These are phyloP conservation scores for Eumeta japonica DNA, from an alignment of 1,140 invertebrate species.

Conservation along the genomic window DNA sequence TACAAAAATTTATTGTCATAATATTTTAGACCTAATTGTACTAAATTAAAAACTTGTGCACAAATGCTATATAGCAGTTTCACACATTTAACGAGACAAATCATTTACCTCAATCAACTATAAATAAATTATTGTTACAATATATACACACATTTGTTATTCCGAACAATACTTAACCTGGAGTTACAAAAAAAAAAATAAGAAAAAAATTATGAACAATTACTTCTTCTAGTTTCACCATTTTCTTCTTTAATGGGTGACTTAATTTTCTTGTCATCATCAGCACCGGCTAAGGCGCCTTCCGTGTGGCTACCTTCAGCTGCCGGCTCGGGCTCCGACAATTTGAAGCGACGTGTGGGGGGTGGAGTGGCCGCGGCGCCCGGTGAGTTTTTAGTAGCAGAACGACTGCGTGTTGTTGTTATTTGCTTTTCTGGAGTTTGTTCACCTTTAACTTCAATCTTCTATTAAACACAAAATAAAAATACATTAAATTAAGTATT, in stretches of 20 bases:
- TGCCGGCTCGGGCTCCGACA: constrained; percentile 37
- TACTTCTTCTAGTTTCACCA: constrained; percentile 26
- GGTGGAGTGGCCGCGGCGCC: constrained; percentile 36
- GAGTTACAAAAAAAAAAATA: too few relatives aligned
- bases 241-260: constrained; percentile 36
- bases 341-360: constrained; percentile 34
- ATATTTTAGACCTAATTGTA: too few relatives aligned
- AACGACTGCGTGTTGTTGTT: constrained; percentile 22
- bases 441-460: constrained; percentile 49
- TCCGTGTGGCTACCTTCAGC: constrained; percentile 40
- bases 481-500: background rate
- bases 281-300: constrained; percentile 24
- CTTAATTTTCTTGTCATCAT: constrained; percentile 22
- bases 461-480: constrained; percentile 21
- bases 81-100: too few relatives aligned
- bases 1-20: too few relatives aligned
- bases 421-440: constrained; percentile 47
- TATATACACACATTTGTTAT: too few relatives aligned
- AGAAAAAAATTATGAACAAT: too few relatives aligned
- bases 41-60: too few relatives aligned
- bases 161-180: too few relatives aligned
- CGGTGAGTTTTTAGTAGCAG: constrained; percentile 26
- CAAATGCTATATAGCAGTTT: too few relatives aligned
- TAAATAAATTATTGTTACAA: too few relatives aligned
- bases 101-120: too few relatives aligned